Percentiles rank a stretch among this genome's conserved stretches.
phyloP scores from a whole-genome alignment of 2,888 invertebrate species.

The Cremastinae sp. region DNA sequence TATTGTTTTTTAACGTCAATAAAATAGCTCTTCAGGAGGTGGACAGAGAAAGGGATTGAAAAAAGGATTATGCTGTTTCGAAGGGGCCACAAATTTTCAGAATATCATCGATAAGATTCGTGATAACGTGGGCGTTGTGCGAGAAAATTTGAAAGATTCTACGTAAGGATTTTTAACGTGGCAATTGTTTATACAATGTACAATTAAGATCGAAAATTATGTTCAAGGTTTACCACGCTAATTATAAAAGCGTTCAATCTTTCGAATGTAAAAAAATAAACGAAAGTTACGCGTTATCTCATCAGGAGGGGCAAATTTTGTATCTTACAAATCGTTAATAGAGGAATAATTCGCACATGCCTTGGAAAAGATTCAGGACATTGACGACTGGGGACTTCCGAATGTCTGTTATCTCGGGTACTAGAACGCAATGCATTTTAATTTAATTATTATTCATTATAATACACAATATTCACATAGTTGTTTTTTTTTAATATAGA shows the following conservation, averaged over 20 bases:
- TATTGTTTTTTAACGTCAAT: slow-evolving; percentile 54
- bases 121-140: slow-evolving; percentile 60
- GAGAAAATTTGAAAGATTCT: slow-evolving; percentile 57
- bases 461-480: slow-evolving; percentile 80
- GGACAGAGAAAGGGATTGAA: slow-evolving; percentile 9
- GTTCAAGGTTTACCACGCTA: slow-evolving; percentile 73
- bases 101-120: slow-evolving; percentile 30
- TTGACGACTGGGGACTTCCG: slow-evolving; percentile 36
- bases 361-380: slow-evolving; percentile 35
- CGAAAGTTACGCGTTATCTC: slow-evolving; percentile 63
- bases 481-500: slow-evolving; percentile 74
- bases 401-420: slow-evolving; percentile 64
- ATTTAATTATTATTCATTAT: slow-evolving; percentile 80
- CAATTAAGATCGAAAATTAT: slow-evolving; percentile 74
- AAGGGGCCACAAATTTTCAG: slow-evolving; percentile 1
- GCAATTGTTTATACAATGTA: slow-evolving; percentile 79
- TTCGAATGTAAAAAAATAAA: slow-evolving; percentile 42
- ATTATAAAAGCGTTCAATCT: slow-evolving; percentile 40
- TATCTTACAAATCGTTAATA: slow-evolving; percentile 69
- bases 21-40: slow-evolving; percentile 28
- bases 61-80: not conserved
- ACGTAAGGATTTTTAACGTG: slow-evolving; percentile 63
- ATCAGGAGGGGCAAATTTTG: slow-evolving; percentile 65
- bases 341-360: slow-evolving; percentile 55
- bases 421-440: slow-evolving; percentile 77